Evolutionary conservation across 2,888 invertebrate species (phyloP), one percentile per base, ranked within the genome.

Genomic region (Plemyria rubiginata): DNA sequence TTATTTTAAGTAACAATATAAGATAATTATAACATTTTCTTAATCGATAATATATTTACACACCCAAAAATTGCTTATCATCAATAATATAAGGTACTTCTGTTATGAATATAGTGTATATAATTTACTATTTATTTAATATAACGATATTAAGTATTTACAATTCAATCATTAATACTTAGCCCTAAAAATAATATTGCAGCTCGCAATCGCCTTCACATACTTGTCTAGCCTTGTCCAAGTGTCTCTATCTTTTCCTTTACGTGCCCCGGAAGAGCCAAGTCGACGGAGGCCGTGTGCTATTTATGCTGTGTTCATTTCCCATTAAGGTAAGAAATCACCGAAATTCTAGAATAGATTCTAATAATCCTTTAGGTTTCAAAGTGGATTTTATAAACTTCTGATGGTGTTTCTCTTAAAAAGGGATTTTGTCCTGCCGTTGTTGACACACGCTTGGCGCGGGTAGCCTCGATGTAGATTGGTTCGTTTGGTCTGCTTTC

Each of bases 1-100:
- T 85, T 84, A 87, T 86, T 84, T 85, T 87, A 89, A 88, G 86
- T 90, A 90, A 92, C 87, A 88, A 85, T 88, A 16, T 40, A 81
- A 79, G 76, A 78, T 78, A 48, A 9, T n/a, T 29, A 80, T 80
- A 70, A 68, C 76, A 77, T 81, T 66, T 78, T 77, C 76, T 77
- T 81, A 84, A 78, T 76, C 78, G 78, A 78, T 80, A 85, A 82
- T 69, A 84, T 86, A 89, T 90, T 79, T 90, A 89, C 88, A 89
- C 76, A 85, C 85, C 80, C 81, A 79, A 88, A 87, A 82, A 90
- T 88, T 90, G 87, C 88, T 90, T 89, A 85, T 67, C 77, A 75
- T 79, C 80, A 78, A 80, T 80, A 50, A 45, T 55, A 54, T 50
- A 60, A 41, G 62, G 40, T 59, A 53, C 48, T 36, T 68, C 73